phyloP scores from a whole-genome alignment of 2,888 invertebrate genomes.

The Piscicola geometra region DNA sequence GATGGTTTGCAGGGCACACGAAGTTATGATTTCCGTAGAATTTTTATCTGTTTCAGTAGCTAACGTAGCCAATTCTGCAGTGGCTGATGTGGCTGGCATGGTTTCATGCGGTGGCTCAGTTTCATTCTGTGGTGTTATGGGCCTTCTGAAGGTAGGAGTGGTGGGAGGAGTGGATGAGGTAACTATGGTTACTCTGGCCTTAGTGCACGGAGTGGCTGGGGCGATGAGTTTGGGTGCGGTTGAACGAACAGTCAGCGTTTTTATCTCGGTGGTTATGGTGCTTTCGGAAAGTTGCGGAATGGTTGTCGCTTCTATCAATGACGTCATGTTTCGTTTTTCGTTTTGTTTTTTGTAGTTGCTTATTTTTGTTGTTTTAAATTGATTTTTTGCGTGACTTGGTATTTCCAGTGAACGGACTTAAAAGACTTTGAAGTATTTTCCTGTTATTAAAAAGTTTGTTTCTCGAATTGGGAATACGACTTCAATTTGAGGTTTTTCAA shows the following conservation, averaged over 20 bases:
- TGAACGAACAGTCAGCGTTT: background rate
- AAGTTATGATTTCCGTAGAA: too few relatives aligned
- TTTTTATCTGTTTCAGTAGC: too few relatives aligned
- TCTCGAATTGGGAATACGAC: too few relatives aligned
- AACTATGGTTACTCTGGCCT: background rate
- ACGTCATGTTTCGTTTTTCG: too few relatives aligned
- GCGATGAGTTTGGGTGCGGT: background rate
- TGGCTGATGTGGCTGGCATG: constrained; percentile 8
- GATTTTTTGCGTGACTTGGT: too few relatives aligned
- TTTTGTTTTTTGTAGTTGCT: too few relatives aligned
- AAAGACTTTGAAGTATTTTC: too few relatives aligned
- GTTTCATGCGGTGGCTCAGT: background rate
- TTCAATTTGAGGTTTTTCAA: too few relatives aligned
- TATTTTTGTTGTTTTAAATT: too few relatives aligned
- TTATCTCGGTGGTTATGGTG: background rate
- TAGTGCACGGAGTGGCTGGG: background rate
- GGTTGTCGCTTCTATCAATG: background rate
- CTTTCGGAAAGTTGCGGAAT: background rate
- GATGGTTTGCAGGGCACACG: background rate
- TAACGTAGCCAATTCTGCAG: background rate
- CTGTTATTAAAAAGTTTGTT: too few relatives aligned
- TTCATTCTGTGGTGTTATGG: background rate
- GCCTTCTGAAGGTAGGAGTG: background rate
- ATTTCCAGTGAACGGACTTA: too few relatives aligned
- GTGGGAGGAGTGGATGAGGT: background rate